Percentiles rank a stretch among this genome's conserved stretches.
These are phyloP conservation scores for Cliona cf. orientalis DNA, from an alignment of 37 sponge, comb jelly and placozoan species.

Conservation along the genomic window DNA sequence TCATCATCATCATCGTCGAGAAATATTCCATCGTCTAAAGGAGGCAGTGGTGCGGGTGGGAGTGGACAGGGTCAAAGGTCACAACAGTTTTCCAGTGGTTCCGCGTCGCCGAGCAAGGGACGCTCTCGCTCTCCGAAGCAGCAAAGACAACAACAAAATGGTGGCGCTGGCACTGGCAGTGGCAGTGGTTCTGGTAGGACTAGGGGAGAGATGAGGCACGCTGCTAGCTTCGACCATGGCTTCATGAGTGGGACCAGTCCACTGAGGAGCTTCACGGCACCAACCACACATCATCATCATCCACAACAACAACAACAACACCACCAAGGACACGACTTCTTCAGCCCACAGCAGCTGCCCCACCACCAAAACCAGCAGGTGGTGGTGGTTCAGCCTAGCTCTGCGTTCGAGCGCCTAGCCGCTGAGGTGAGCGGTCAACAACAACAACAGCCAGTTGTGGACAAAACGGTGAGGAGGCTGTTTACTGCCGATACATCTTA, in stretches of 20 bases:
- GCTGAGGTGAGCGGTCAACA: background rate
- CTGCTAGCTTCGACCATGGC: conserved; percentile 14
- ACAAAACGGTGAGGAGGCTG: background rate
- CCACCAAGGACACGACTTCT: no score
- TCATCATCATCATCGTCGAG: conserved; percentile 3
- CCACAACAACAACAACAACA: no score
- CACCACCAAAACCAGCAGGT: background rate
- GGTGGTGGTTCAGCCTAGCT: background rate
- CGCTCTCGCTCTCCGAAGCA: background rate
- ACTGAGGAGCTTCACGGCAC: background rate
- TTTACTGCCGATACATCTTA: background rate
- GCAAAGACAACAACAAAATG: no score
- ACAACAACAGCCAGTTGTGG: background rate
- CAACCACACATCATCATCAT: no score
- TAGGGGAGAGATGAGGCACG: background rate
- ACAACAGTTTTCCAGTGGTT: background rate
- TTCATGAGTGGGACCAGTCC: background rate
- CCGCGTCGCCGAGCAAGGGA: background rate
- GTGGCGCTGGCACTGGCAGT: background rate
- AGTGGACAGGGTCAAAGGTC: no score
- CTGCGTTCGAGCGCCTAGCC: background rate
- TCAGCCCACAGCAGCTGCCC: background rate
- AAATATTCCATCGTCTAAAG: background rate
- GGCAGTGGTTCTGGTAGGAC: background rate
- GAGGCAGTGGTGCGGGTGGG: background rate